phyloP scores from a whole-genome alignment of 2,888 invertebrate species.

The Phasia obesa region DNA sequence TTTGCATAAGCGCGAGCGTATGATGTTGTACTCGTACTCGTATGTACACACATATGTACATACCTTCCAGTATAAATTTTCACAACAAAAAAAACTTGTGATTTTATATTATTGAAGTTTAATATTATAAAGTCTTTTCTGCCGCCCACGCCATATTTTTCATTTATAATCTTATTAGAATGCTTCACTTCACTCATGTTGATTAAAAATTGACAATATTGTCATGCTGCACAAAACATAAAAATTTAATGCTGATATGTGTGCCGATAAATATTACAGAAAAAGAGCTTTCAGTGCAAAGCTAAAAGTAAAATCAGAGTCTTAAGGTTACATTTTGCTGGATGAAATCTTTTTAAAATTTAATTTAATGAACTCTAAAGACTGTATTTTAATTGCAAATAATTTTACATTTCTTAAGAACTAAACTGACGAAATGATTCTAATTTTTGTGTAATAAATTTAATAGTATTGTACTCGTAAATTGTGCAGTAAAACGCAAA shows the following conservation, averaged over 20 bases:
- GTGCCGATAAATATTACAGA: neutral
- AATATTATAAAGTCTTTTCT: slow-evolving; percentile 16
- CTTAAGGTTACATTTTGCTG: no score
- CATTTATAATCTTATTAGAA: slow-evolving; percentile 55
- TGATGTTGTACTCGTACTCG: no score
- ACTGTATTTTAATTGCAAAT: no score
- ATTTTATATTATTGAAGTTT: slow-evolving; percentile 17
- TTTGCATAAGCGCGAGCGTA: neutral
- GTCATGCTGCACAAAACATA: slow-evolving; percentile 49
- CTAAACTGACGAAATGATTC: no score
- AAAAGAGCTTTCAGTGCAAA: slow-evolving; percentile 23
- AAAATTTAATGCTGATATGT: slow-evolving; percentile 27
- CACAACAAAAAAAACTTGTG: neutral
- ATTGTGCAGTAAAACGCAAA: no score
- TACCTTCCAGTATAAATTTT: slow-evolving; percentile 40
- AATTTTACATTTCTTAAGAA: no score
- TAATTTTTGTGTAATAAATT: no score
- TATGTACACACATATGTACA: neutral
- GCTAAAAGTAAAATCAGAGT: neutral
- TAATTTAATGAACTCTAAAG: no score
- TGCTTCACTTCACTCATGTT: slow-evolving; percentile 60
- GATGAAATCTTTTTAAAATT: no score
- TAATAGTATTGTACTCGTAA: no score
- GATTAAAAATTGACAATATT: slow-evolving; percentile 64
- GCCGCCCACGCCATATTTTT: slow-evolving; percentile 50